Conservation (phyloP, 2,797 vertebrate species). For the Artibeus jamaicensis region DNA sequence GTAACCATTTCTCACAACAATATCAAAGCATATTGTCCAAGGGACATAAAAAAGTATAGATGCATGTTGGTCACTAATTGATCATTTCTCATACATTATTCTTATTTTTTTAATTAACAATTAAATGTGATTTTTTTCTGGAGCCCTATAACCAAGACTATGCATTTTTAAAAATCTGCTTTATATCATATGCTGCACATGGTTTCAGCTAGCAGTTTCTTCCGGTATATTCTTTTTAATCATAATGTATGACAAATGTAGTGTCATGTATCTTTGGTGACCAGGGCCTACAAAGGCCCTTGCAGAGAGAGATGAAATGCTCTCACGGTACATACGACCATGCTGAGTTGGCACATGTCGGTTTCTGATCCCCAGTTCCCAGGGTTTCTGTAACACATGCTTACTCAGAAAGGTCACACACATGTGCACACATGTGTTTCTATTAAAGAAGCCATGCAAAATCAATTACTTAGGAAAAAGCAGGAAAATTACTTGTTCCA, state of each 20-base stretch:
- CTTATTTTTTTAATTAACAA: not conserved
- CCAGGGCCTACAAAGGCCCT: not conserved
- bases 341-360: not conserved
- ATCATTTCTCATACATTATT: not conserved
- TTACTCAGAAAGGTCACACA: not conserved
- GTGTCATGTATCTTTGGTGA: not conserved
- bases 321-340: not conserved
- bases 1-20: constrained; percentile 55
- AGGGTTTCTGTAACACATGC: not conserved
- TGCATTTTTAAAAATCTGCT: not conserved
- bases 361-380: not conserved
- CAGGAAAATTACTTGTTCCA: not conserved
- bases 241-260: not conserved
- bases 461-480: not conserved
- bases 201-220: not conserved
- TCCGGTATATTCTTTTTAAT: not conserved
- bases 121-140: not conserved
- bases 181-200: not conserved
- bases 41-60: not conserved
- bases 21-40: not conserved
- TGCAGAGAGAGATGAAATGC: not conserved
- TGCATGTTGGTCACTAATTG: not conserved
- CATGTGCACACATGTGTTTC: not conserved
- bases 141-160: not conserved
- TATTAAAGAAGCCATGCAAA: not conserved